Evolutionary conservation across 2,113 vertebrate genomes (phyloP), one percentile per base, ranked within the genome.

Genomic region (Oncorhynchus tshawytscha): DNA sequence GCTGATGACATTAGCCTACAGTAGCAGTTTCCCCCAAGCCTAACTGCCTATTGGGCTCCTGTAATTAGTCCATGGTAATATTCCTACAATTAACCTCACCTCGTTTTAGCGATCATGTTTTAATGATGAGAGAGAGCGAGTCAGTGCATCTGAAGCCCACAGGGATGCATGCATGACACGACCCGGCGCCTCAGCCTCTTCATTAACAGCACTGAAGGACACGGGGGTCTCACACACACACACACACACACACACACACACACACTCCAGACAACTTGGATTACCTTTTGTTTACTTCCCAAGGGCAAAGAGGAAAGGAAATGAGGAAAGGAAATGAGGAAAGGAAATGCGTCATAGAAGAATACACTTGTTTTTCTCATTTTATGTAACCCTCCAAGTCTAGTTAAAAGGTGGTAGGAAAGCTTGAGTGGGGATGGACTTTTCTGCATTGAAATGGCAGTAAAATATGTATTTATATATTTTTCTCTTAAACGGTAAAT

Each of bases 31-130:
- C 74, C 18, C 16, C 27, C 59, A 39, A 60, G 45, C 66, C 48
- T n/a, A 45, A 74, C 71, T 73, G 74, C 76, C 64, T 74, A 16
- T 76, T 69, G 73, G 60, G 77, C 8, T 74, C 65, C 70, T 82
- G 54, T 80, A 59, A 74, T 82, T 78, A 67, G 48, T 75, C 72
- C 73, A 77, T 77, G 57, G 74, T 78, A 76, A 83, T 78, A 74
- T 68, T 72, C 79, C 67, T 8, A 25, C 57, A 71, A 79, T 84
- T 84, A 81, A 74, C 57, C 60, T 60, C 79, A 79, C 22, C 72
- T 77, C 59, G 74, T 79, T 87, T 27, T 72, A 77, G 31, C 34
- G 70, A 49, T 67, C 34, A 31, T 78, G 76, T 75, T 66, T 74
- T 81, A 51, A 54, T 76, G 70, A 77, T 4, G 48, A 77, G 51